Percentiles rank a stretch among this genome's conserved stretches.
These are phyloP conservation scores for Ciconia nigra DNA, from an alignment of 2,797 vertebrate species.

Conservation along the genomic window DNA sequence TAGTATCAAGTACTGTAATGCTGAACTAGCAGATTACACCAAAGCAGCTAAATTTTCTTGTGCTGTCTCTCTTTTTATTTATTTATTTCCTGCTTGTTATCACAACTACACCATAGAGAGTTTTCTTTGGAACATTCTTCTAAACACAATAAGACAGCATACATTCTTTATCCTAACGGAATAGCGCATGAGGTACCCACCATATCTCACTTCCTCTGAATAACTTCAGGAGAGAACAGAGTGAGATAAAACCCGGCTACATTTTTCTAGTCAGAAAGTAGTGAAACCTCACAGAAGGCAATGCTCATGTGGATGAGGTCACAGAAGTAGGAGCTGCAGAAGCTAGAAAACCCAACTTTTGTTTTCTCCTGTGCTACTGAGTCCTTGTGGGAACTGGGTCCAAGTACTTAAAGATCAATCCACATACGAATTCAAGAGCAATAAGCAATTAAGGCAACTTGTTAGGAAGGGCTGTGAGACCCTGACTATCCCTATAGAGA, in stretches of 20 bases:
- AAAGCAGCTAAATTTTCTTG: background rate
- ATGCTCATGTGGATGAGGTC: background rate
- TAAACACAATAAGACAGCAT: background rate
- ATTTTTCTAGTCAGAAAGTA: background rate
- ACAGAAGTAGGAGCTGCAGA: background rate
- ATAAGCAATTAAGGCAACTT: background rate
- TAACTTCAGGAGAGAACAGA: background rate
- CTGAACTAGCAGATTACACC: background rate
- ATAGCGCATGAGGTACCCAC: background rate
- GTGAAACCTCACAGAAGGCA: background rate
- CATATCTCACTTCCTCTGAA: slow-evolving; percentile 8
- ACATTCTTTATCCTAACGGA: slow-evolving; percentile 16
- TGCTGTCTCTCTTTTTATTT: background rate
- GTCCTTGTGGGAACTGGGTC: background rate
- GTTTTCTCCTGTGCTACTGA: background rate
- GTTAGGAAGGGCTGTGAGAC: background rate
- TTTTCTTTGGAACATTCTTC: slow-evolving; percentile 12
- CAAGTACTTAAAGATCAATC: background rate
- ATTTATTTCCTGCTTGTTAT: slow-evolving; percentile 20
- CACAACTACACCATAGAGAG: background rate
- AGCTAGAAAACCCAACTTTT: background rate
- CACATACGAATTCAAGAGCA: background rate
- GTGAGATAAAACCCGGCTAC: background rate
- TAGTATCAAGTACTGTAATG: background rate
- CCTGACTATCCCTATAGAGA: background rate